A percentile compares a stretch with the other conserved stretches of the same genome.
phyloP scores from a whole-genome alignment of 2,797 vertebrate genomes.

The Spea hammondii region DNA sequence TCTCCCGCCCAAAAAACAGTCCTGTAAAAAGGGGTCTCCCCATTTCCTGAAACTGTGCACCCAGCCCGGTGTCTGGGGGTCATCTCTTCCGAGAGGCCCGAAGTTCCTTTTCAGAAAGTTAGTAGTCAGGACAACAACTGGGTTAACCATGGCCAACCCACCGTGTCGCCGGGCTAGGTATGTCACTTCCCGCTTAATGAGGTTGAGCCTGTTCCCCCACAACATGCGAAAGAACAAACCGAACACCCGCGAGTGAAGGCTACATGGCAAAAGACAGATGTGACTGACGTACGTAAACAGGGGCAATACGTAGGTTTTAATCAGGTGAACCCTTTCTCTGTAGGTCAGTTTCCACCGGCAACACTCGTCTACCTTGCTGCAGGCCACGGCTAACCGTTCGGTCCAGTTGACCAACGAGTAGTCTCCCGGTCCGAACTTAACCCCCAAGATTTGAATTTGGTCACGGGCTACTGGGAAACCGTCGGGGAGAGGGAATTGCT shows the following conservation, averaged over 20 bases:
- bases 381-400: too few species aligned
- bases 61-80: not conserved
- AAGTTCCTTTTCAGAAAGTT: constrained; percentile 12
- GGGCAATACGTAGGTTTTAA: too few species aligned
- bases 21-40: not conserved
- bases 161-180: too few species aligned
- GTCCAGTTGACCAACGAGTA: too few species aligned
- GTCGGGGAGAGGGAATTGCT: not conserved
- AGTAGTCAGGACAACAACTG: not conserved
- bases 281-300: too few species aligned
- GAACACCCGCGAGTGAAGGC: too few species aligned
- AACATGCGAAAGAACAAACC: not conserved
- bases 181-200: too few species aligned
- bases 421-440: not conserved
- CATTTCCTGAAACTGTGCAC: not conserved
- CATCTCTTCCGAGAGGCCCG: not conserved
- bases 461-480: not conserved
- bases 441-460: not conserved
- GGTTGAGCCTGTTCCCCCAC: too few species aligned
- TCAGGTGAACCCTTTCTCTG: too few species aligned
- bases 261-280: too few species aligned
- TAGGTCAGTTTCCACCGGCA: too few species aligned
- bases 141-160: not conserved
- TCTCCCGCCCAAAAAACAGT: not conserved
- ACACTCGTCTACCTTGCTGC: too few species aligned